A percentile compares a stretch with the other conserved stretches of the same genome.
Evolutionary conservation across 2,113 vertebrate genomes (phyloP).

Genomic region (Heterotis niloticus): DNA sequence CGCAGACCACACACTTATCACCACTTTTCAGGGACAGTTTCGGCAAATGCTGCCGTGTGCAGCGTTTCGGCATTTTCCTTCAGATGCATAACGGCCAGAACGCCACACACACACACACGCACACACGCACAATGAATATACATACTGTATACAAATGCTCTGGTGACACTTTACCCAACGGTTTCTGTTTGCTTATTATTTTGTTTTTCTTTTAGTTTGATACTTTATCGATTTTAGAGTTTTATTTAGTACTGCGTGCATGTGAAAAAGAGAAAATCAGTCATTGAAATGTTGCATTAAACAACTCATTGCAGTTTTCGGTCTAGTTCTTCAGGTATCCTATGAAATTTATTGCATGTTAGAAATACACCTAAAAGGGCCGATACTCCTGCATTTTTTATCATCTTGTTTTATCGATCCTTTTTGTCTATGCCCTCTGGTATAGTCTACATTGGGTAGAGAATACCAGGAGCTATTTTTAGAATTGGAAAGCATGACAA

Average conservation of each 20-base stretch:
- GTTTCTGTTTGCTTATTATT: background rate
- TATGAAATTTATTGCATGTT: background rate
- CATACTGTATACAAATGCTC: background rate
- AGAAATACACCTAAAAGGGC: background rate
- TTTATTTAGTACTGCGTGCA: background rate
- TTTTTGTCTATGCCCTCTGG: slow-evolving; percentile 31
- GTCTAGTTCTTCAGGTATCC: background rate
- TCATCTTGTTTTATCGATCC: background rate
- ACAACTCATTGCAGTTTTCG: background rate
- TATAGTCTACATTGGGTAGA: slow-evolving; percentile 48
- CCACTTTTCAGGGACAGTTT: background rate
- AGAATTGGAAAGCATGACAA: slow-evolving; percentile 52
- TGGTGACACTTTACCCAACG: background rate
- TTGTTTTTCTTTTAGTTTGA: background rate
- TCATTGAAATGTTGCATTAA: background rate
- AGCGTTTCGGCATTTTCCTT: background rate
- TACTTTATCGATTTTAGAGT: background rate
- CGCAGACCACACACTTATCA: background rate
- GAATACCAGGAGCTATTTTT: slow-evolving; percentile 61
- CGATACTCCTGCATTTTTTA: background rate
- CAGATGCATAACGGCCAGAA: too few relatives aligned
- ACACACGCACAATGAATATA: too few relatives aligned
- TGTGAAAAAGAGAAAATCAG: background rate
- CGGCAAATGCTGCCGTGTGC: background rate
- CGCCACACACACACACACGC: too few relatives aligned